Base-by-base conservation (phyloP, 2,113 vertebrate genomes). In the Rhinoderma darwinii region DNA sequence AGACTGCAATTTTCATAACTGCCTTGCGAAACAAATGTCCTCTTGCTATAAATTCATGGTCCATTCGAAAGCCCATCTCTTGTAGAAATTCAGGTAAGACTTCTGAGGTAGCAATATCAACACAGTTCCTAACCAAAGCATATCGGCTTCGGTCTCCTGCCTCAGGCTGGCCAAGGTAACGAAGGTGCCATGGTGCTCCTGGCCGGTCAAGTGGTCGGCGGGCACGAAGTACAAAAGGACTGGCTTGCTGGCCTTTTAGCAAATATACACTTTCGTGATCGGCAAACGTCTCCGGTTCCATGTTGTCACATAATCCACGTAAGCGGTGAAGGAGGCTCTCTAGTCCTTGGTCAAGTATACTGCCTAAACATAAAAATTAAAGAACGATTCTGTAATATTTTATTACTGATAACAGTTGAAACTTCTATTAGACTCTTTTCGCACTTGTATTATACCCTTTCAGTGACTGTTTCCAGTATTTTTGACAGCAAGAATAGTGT, bases 11-110 rank as follows among this genome's bases (percentile, higher is more conserved):
- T 91, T 99, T 99, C 96, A 99, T 97, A 0, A 92, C 94, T 2
- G 98, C 98, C 89, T 97, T 97, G 61, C 97, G 97, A 90, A 99
- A 99, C 59, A 99, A 90, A 51, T 99, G 97, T 0, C 98, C 98
- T 30, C 96, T 97, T 84, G 97, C 95, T 14, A 99, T 96, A 82
- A 99, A 99, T 90, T 99, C 98, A 0, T 99, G 97, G 93, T 99
- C 98, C 97, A 99, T 97, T 84, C 97, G 97, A 92, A 99, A 99
- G 20, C 98, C 98, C 98, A 99, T 99, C 91, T 99, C 98, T 80
- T 96, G 94, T 43, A 99, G 94, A 81, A 99, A 98, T 50, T 99
- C 97, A 0, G 96, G 97, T 86, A 99, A 92, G 92, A 96, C 97
- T 89, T 99, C 98, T 0, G 98, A 99, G 0, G 97, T 96, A 0